Evolutionary conservation across 2,888 invertebrate genomes (phyloP).

Genomic region (Chaitophorus viminalis): DNA sequence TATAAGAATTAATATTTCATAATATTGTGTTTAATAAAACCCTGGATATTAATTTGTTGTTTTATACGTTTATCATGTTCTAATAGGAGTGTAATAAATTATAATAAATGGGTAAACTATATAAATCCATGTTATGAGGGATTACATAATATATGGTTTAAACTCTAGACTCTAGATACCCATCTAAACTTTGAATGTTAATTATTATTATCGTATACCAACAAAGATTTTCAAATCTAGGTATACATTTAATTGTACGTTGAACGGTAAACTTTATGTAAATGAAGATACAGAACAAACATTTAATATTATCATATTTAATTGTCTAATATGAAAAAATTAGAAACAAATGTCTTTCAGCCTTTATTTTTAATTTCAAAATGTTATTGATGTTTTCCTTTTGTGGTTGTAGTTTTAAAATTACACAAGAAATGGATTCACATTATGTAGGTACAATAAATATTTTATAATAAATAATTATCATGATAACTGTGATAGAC

Average conservation of each 20-base stretch:
- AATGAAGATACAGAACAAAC: neutral
- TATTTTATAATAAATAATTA: no score
- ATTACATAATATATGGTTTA: slow-evolving; percentile 26
- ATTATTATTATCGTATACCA: neutral
- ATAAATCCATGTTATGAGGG: neutral
- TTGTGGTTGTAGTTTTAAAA: no score
- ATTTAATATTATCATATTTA: neutral
- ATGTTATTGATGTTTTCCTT: no score
- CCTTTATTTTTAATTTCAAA: no score
- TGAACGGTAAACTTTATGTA: slow-evolving; percentile 27
- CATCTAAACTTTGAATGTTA: slow-evolving; percentile 22
- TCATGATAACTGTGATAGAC: no score
- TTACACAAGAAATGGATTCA: no score
- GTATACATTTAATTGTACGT: neutral
- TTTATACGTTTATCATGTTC: neutral
- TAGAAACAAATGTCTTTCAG: neutral
- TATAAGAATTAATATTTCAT: no score
- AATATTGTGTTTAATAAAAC: neutral
- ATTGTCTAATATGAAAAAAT: neutral
- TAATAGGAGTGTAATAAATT: slow-evolving; percentile 14
- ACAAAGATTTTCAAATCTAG: neutral
- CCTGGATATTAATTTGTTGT: neutral
- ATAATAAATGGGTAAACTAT: slow-evolving; percentile 12
- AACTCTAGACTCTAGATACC: slow-evolving; percentile 8
- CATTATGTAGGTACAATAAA: no score